Conservation (phyloP, 2,113 vertebrate genomes). For the Bos taurus region DNA sequence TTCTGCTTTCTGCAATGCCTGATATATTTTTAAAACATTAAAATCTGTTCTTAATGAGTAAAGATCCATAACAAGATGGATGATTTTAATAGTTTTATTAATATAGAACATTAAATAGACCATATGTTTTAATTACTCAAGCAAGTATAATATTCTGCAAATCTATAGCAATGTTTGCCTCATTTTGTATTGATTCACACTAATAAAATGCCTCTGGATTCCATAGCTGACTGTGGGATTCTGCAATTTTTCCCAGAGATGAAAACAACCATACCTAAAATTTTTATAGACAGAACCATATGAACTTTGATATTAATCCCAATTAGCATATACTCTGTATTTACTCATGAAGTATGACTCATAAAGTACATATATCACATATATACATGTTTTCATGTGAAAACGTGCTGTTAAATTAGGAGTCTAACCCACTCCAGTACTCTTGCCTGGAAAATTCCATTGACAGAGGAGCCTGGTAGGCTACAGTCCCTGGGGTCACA, state of each 20-base stretch:
- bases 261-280: not conserved
- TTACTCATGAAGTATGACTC: not conserved
- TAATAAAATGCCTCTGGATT: not conserved
- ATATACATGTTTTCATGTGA: not conserved
- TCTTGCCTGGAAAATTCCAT: not conserved
- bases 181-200: not conserved
- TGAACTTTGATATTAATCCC: not conserved
- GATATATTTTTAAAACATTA: not conserved
- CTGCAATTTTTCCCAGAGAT: not conserved
- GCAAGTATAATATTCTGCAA: not conserved
- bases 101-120: not conserved
- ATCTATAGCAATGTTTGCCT: not conserved
- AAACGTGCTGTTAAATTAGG: not conserved
- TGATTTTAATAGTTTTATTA: not conserved
- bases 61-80: not conserved
- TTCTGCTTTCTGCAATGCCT: not conserved
- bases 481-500: not conserved
- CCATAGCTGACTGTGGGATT: not conserved
- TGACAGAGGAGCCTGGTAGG: not conserved
- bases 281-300: not conserved
- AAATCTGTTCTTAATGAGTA: not conserved
- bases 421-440: not conserved
- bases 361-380: not conserved
- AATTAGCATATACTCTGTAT: not conserved
- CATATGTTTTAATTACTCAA: not conserved